Base-by-base conservation (phyloP, 2,888 invertebrate species). In the Meandrusa payeni region DNA sequence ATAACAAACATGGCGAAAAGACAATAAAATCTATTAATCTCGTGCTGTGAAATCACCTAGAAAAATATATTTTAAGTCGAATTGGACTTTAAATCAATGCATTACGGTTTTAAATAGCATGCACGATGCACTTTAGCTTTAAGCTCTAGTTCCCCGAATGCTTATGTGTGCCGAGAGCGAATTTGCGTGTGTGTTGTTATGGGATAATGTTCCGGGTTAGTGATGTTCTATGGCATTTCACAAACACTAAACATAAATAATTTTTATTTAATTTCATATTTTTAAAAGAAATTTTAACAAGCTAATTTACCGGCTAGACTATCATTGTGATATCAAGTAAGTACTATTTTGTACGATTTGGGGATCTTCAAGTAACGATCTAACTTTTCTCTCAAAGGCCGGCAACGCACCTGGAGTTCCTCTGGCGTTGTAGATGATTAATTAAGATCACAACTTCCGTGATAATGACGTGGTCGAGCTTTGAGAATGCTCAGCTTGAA, bases 131-230 rank as follows among this genome's bases (percentile, higher is more conserved):
- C 5, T 11, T 5, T 17, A 48, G 41, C 32, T 46, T 34, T 46
- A 32, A 48, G 41, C 39, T 46, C 43, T 38, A 34, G 31, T 41
- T 41, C 39, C 17, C 22, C n/a, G 28, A 9, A 6, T 17, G 23
- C 6, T 37, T 26, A 5, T 34, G 43, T 32, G 46, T 41, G 39
- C 19, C 31, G 9, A 13, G 6, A 15, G 13, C 13, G 27, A 24
- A 28, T 39, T 31, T 32, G 26, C 36, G 13, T 42, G 23, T 43
- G 34, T 38, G 39, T n/a, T n/a, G n/a, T 49, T 52, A 54, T 51
- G 52, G 52, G 51, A 59, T 57, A 57, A 51, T 54, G 59, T 61
- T 59, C 50, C 45, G 40, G 41, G 33, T 24, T 54, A 56, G 55
- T 48, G 54, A 47, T 48, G 57, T 26, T 26, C 13, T 4, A 29